Evolutionary conservation across 2,888 invertebrate genomes (phyloP), one percentile per base, ranked within the genome.

Genomic region (Sericinus montela): DNA sequence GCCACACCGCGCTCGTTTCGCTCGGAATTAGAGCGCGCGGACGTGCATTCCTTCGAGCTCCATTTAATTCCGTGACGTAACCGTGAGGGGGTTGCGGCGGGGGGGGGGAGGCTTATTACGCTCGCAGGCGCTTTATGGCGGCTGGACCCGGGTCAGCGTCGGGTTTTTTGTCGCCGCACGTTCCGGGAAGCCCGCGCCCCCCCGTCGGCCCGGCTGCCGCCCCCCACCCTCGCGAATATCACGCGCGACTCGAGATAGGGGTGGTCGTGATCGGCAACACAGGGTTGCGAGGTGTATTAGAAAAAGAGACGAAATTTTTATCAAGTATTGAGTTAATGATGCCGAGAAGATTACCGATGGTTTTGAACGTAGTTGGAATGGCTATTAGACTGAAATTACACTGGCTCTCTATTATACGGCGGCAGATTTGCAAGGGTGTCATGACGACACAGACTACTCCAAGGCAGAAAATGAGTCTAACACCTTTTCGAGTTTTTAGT

Each of bases 151-250:
- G 79, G 81, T 80, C 80, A 81, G 75, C 72, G 70, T 57, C 69
- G 70, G 76, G 72, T 58, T 80, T n/a, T n/a, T 81, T 82, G 81
- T 80, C 83, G 77, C 71, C 68, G 80, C 83, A 78, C 80, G 80
- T 77, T 74, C 72, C 61, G 48, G 41, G 51, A 54, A 49, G 47
- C 49, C 19, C 50, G 48, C 46, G 46, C n/a, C n/a, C 44, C 54
- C 45, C 57, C 55, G 40, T 62, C 25, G 13, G 48, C 42, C 54
- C 48, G 48, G 48, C 55, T 45, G 54, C 65, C 58, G 51, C 58
- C 41, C 67, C n/a, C 69, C 63, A 70, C 71, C 74, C 72, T 69
- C 67, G 48, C 52, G 45, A 46, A 49, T 42, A 59, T 57, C 72
- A 69, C 76, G 72, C 72, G 76, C 74, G 70, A 60, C 69, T 68